Percentiles rank a stretch among this genome's conserved stretches.
These are phyloP conservation scores for Carcharodon carcharias DNA, from an alignment of 2,797 vertebrate genomes.

Conservation along the genomic window DNA sequence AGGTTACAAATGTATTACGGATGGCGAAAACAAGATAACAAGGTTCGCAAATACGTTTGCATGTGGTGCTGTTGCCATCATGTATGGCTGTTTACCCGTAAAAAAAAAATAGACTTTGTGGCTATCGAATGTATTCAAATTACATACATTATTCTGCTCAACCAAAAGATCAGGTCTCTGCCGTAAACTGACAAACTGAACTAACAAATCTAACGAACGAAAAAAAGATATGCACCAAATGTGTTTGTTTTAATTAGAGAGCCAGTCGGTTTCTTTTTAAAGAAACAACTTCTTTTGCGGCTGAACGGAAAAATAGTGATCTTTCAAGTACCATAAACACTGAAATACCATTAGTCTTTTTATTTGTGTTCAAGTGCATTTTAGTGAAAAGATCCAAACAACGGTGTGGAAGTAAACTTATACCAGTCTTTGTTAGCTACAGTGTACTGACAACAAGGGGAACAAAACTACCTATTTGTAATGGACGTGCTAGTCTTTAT, in stretches of 20 bases:
- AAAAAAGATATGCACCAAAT: background rate
- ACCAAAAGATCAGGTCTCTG: background rate
- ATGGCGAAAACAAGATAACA: conserved; percentile 2
- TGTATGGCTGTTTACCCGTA: background rate
- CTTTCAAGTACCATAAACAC: conserved; percentile 48
- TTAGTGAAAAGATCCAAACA: conserved; percentile 64
- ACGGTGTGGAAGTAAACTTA: conserved; percentile 72
- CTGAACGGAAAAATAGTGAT: conserved; percentile 34
- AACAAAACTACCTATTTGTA: conserved; percentile 78
- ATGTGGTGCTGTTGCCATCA: background rate
- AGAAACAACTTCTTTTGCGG: conserved; percentile 22
- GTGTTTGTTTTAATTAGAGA: background rate
- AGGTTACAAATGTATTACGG: conserved; percentile 17
- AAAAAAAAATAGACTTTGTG: background rate
- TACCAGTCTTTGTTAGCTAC: conserved; percentile 70
- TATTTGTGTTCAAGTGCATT: conserved; percentile 60
- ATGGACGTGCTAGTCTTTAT: conserved; percentile 65
- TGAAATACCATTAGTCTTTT: conserved; percentile 43
- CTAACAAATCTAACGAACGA: background rate
- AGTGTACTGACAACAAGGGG: conserved; percentile 75
- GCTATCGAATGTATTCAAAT: conserved; percentile 24
- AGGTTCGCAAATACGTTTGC: conserved; percentile 16
- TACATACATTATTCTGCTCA: background rate
- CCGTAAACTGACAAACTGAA: background rate
- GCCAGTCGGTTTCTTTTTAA: background rate